These are phyloP conservation scores for Acleris laterana DNA, from an alignment of 2,888 invertebrate species.

Conservation along the genomic window DNA sequence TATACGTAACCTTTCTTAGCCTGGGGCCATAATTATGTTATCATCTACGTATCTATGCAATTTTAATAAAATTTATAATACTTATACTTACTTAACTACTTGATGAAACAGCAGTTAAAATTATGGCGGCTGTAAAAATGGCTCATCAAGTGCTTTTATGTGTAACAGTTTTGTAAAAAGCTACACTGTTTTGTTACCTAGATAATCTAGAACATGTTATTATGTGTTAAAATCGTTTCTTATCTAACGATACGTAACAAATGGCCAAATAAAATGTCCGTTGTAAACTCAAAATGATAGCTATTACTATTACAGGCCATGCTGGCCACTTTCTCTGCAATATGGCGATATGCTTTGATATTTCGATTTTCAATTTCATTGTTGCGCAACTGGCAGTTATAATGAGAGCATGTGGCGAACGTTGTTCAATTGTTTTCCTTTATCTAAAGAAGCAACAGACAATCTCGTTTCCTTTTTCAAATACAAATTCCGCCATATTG, in stretches of 20 bases:
- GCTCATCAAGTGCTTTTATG: too few relatives aligned
- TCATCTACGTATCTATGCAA: too few relatives aligned
- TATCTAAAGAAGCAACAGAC: not conserved
- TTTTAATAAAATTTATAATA: too few relatives aligned
- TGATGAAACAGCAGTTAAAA: too few relatives aligned
- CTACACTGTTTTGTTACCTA: not conserved
- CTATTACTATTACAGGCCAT: conserved; percentile 19
- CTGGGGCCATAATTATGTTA: too few relatives aligned
- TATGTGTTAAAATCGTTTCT: conserved; percentile 9
- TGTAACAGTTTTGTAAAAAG: too few relatives aligned
- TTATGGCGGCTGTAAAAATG: too few relatives aligned
- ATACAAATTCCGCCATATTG: not conserved
- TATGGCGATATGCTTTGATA: conserved; percentile 38
- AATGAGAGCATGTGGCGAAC: conserved; percentile 30
- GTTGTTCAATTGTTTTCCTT: conserved; percentile 28
- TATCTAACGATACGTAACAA: conserved; percentile 35
- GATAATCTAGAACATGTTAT: not conserved
- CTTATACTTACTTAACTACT: too few relatives aligned
- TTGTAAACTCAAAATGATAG: conserved; percentile 24
- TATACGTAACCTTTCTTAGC: not conserved
- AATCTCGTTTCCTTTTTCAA: not conserved
- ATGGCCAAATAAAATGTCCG: conserved; percentile 29
- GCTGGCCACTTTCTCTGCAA: conserved; percentile 34
- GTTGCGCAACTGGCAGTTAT: conserved; percentile 32
- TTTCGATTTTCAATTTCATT: conserved; percentile 39